These are phyloP conservation scores for Austrolebias charrua DNA, from an alignment of 2,797 vertebrate species.

Conservation along the genomic window DNA sequence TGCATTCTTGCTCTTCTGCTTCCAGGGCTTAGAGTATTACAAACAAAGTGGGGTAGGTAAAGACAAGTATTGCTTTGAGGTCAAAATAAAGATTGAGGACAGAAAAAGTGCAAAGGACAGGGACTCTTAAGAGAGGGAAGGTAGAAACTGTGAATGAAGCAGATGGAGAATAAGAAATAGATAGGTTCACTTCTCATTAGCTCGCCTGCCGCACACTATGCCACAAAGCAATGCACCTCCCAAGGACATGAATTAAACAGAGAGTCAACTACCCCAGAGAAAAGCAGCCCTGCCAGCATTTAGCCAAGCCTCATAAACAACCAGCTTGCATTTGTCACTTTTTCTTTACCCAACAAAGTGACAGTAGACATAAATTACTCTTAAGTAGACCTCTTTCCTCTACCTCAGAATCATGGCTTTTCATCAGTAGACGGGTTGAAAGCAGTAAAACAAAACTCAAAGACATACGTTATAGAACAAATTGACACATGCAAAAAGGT, in stretches of 20 bases:
- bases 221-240: slow-evolving; percentile 62
- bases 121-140: slow-evolving; percentile 16
- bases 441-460: slow-evolving; percentile 15
- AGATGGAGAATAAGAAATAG: slow-evolving; percentile 60
- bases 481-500: slow-evolving; percentile 1
- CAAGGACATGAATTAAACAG: slow-evolving; percentile 80
- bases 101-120: slow-evolving; percentile 30
- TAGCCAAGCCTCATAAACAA: slow-evolving; percentile 74
- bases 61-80: slow-evolving; percentile 24
- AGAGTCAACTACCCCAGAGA: slow-evolving; percentile 64
- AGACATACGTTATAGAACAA: background rate
- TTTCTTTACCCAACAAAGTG: slow-evolving; percentile 80
- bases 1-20: slow-evolving; percentile 21
- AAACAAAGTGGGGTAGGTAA: slow-evolving; percentile 1
- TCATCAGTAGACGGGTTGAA: slow-evolving; percentile 26
- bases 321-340: slow-evolving; percentile 76
- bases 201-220: slow-evolving; percentile 63
- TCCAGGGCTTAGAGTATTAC: slow-evolving; percentile 2
- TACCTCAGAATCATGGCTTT: slow-evolving; percentile 53
- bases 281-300: slow-evolving; percentile 71
- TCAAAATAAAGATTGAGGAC: slow-evolving; percentile 26
- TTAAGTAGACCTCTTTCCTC: slow-evolving; percentile 69
- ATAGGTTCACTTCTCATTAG: slow-evolving; percentile 69
- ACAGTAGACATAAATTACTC: slow-evolving; percentile 84
- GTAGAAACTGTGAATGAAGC: slow-evolving; percentile 18